Evolutionary conservation across 2,888 invertebrate genomes (phyloP), one percentile per base, ranked within the genome.

Genomic region (Ischnura elegans): DNA sequence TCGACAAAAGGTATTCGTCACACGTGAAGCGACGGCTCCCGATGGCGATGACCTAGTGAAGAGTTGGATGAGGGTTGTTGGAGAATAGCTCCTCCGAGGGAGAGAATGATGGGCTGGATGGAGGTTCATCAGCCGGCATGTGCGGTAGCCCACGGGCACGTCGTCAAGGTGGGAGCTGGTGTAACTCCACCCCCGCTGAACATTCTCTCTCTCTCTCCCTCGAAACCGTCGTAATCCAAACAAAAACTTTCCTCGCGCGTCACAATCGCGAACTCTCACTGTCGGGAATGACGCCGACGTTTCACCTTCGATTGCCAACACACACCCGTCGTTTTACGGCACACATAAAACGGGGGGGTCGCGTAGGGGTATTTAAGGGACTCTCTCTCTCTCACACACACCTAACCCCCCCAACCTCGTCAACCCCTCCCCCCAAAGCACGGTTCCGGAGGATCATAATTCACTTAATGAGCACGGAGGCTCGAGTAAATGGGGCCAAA

Each of bases 291-390:
- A 25, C 25, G 25, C 10, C 36, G 76, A 76, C 76, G 76, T 76
- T 76, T 76, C 76, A 76, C 76, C 76, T 36, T 76, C 36, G 76
- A 76, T 76, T 76, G 76, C 36, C 76, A 76, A 76, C 76, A 76
- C 29, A 1, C n/a, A n/a, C n/a, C n/a, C n/a, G n/a, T n/a, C 76
- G 76, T 76, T 76, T 61, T 61, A 51, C 36, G 76, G 76, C 36
- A 29, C 76, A 29, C 16, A n/a, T n/a, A 61, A 21, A 76, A 10
- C 29, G 13, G 16, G 0, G 16, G 76, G 76, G 76, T 76, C 36
- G 36, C 76, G 76, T 29, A 36, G 76, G 76, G 36, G 29, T 76
- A 36, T 76, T 76, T 76, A 36, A 76, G 76, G 76, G 25, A 76
- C 76, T 36, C 76, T 8, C 51, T 51, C 51, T 6, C 13, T 51